Evolutionary conservation across 2,888 invertebrate genomes (phyloP).

Genomic region (Nymphalis urticae): DNA sequence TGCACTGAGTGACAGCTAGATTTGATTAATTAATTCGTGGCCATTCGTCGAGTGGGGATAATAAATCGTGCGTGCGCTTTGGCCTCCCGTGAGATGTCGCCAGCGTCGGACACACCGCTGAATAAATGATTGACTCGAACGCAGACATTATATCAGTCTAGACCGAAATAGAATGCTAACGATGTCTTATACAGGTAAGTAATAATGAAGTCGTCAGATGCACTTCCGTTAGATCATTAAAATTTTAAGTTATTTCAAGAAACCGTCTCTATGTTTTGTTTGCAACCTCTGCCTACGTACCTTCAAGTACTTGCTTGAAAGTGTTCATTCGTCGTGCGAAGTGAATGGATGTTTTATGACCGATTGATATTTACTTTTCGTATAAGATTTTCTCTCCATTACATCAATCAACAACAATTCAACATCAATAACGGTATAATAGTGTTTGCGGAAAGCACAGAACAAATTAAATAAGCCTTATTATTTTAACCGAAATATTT

Average conservation of each 20-base stretch:
- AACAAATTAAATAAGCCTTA: too few relatives aligned
- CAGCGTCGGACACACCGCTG: conserved; percentile 61
- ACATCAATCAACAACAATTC: conserved; percentile 6
- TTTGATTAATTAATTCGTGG: conserved; percentile 79
- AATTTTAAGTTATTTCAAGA: conserved; percentile 56
- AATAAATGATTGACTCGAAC: conserved; percentile 77
- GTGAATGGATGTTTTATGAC: conserved; percentile 5
- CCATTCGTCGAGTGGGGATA: conserved; percentile 66
- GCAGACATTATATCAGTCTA: conserved; percentile 69
- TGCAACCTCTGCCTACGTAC: background rate
- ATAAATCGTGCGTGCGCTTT: conserved; percentile 72
- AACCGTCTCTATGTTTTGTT: conserved; percentile 34
- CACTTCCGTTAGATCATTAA: conserved; percentile 66
- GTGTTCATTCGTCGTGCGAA: conserved; percentile 7
- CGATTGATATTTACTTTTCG: conserved; percentile 5
- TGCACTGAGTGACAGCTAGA: conserved; percentile 74
- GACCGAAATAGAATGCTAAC: conserved; percentile 77
- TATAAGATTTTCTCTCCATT: conserved; percentile 5
- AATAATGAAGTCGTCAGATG: conserved; percentile 76
- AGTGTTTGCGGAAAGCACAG: too few relatives aligned
- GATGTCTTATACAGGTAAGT: conserved; percentile 76
- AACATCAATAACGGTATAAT: background rate
- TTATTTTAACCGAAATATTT: too few relatives aligned
- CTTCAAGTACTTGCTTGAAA: conserved; percentile 21
- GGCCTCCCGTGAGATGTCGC: conserved; percentile 79